Conservation (phyloP, 2,113 vertebrate species). For the Buteo buteo region DNA sequence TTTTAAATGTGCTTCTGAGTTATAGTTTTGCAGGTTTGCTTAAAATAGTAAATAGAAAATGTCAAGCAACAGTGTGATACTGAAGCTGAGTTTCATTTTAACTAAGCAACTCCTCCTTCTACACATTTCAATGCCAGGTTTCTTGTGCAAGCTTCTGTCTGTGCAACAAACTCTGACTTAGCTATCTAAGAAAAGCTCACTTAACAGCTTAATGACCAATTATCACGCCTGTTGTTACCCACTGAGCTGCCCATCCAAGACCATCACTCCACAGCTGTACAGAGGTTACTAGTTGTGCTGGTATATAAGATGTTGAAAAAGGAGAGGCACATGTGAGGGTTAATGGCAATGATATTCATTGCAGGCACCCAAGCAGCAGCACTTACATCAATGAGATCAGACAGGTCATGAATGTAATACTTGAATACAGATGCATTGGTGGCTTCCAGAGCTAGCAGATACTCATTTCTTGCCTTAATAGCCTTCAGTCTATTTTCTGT, state of each 20-base stretch:
- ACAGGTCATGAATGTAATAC: slow-evolving; percentile 98
- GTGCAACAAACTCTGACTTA: background rate
- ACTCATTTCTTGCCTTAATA: slow-evolving; percentile 96
- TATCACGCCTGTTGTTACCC: background rate
- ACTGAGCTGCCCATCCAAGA: background rate
- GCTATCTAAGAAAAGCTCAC: background rate
- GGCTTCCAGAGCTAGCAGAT: slow-evolving; percentile 93
- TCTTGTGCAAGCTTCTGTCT: background rate
- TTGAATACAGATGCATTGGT: slow-evolving; percentile 98
- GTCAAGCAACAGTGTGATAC: background rate
- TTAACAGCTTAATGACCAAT: background rate
- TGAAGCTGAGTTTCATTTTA: background rate
- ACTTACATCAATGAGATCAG: slow-evolving; percentile 98
- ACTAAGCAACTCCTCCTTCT: background rate
- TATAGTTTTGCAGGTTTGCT: background rate
- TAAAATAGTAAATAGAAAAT: background rate
- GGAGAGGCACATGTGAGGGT: background rate
- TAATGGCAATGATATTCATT: background rate
- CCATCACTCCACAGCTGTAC: background rate
- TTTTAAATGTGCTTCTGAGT: background rate
- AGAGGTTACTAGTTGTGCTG: background rate
- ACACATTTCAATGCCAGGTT: background rate
- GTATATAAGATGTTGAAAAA: background rate
- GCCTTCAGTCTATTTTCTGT: slow-evolving; percentile 97
- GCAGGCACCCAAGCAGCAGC: background rate